Evolutionary conservation across 2,113 vertebrate genomes (phyloP).

Genomic region (Cyrtonyx montezumae): DNA sequence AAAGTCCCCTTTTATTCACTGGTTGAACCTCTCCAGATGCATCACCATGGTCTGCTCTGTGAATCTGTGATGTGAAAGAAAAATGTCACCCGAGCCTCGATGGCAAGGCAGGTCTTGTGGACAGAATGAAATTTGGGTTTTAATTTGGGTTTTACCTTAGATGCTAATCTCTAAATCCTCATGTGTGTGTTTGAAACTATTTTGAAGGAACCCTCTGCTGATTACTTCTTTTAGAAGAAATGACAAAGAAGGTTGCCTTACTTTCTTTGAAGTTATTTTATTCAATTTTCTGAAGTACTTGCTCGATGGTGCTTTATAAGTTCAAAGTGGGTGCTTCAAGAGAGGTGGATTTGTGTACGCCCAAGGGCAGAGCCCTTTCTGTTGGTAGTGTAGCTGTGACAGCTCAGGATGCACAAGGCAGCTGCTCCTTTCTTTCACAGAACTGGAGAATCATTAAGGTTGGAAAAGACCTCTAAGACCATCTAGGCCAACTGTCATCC

Average conservation of each 20-base stretch:
- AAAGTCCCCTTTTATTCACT: neutral
- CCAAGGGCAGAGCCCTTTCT: neutral
- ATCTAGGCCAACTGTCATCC: no score
- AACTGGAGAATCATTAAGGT: no score
- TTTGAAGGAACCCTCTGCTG: neutral
- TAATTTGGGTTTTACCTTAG: neutral
- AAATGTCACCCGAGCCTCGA: neutral
- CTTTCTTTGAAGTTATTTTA: neutral
- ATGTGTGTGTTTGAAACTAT: neutral
- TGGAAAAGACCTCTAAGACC: no score
- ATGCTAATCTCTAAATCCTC: rapidly evolving
- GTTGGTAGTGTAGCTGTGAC: neutral
- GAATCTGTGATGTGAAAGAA: neutral
- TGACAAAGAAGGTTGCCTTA: neutral
- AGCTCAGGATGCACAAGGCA: neutral
- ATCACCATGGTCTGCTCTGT: neutral
- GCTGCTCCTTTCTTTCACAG: neutral
- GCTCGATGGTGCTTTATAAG: neutral
- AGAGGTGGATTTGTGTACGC: neutral
- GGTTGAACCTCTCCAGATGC: neutral
- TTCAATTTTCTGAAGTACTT: neutral
- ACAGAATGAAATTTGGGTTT: neutral
- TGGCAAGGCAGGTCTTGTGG: neutral
- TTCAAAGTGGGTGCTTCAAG: neutral
- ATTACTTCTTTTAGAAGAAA: neutral